phyloP scores from a whole-genome alignment of 2,113 vertebrate genomes.

The Mellivora capensis region DNA sequence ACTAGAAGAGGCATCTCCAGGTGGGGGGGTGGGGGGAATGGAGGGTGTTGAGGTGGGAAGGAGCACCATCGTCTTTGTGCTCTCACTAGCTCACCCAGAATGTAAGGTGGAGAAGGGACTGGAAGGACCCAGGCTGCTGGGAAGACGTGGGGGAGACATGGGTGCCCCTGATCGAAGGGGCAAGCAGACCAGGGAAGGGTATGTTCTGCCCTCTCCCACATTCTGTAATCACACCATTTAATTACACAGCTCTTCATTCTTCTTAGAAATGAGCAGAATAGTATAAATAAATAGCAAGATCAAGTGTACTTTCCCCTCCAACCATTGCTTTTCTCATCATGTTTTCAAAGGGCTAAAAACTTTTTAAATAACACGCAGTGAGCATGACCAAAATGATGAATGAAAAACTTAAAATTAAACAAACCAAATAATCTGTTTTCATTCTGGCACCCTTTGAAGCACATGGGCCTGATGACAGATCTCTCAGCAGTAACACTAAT shows the following conservation, averaged over 20 bases:
- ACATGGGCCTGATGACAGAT: neutral
- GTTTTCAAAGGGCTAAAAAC: constrained; percentile 11
- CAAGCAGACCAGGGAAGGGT: neutral
- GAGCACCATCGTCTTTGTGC: neutral
- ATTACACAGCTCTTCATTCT: neutral
- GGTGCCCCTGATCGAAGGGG: neutral
- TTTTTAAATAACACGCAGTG: neutral
- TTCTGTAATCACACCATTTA: neutral
- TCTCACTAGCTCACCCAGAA: neutral
- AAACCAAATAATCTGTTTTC: constrained; percentile 46
- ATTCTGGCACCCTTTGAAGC: constrained; percentile 6
- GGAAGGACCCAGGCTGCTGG: neutral
- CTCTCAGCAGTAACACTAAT: neutral
- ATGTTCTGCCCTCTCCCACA: neutral
- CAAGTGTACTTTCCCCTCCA: constrained; percentile 11
- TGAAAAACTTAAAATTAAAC: constrained; percentile 43
- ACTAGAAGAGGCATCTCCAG: no score
- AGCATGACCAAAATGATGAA: constrained; percentile 5
- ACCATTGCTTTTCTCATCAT: neutral
- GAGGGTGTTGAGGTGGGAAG: neutral
- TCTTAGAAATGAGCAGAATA: constrained; percentile 23
- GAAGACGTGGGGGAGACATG: neutral
- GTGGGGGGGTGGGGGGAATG: rapidly evolving
- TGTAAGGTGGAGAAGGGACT: neutral
- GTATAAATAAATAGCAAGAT: neutral